phyloP scores from a whole-genome alignment of 2,888 invertebrate species.

The Steinernema carpocapsae region DNA sequence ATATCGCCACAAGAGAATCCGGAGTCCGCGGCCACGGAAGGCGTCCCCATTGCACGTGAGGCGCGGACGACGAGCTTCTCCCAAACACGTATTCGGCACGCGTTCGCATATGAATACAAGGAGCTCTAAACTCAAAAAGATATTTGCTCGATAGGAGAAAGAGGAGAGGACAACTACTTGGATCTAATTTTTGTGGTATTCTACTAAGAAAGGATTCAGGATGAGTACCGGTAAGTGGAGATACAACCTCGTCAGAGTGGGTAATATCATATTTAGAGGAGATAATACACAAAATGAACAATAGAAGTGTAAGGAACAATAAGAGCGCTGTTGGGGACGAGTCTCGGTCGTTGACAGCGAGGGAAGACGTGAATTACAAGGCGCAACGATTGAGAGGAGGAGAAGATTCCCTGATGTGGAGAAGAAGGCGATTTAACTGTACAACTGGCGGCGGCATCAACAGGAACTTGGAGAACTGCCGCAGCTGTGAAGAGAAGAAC shows the following conservation, averaged over 20 bases:
- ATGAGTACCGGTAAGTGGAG: conserved; percentile 33
- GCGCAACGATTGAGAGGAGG: conserved; percentile 29
- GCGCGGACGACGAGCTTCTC: not conserved
- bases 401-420: conserved; percentile 29
- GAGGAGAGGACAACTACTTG: not conserved
- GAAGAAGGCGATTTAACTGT: conserved; percentile 29
- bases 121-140: conserved; percentile 22
- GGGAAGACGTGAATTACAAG: not conserved
- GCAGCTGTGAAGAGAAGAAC: conserved; percentile 3
- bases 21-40: not conserved
- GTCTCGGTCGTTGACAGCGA: conserved; percentile 5
- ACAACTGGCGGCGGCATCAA: not conserved
- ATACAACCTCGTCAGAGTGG: conserved; percentile 33
- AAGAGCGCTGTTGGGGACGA: conserved; percentile 31
- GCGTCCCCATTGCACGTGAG: not conserved
- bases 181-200: not conserved
- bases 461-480: not conserved
- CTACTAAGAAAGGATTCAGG: conserved; percentile 20
- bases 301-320: not conserved
- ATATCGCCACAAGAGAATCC: conserved; percentile 28
- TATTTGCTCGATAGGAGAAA: not conserved
- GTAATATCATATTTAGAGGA: conserved; percentile 14
- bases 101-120: conserved; percentile 28
- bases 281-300: not conserved
- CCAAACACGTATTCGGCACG: conserved; percentile 32